Base-by-base conservation (phyloP, 2,888 invertebrate genomes). In the Spodoptera exigua region DNA sequence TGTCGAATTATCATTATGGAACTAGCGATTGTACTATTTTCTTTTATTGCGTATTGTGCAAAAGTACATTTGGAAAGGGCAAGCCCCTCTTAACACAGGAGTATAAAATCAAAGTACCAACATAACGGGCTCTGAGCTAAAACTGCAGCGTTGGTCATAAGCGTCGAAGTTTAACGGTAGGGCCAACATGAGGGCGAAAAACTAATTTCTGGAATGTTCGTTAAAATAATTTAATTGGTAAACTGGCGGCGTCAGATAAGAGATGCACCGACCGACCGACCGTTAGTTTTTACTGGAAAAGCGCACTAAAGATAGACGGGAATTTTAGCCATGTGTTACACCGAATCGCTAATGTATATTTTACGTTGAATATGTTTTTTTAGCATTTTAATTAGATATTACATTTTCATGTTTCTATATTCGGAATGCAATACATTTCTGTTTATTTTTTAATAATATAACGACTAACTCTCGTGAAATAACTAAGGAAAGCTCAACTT, bases 271-370 rank as follows among this genome's bases (percentile, higher is more conserved):
- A 53, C 35, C 59, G 32, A 37, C 51, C 69, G 45, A 60, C 63
- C 67, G 55, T 78, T 78, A 73, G 48, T 74, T 82, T 82, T 82
- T 74, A 79, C 70, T 73, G 64, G 61, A 43, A 61, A 66, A 74
- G 59, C 64, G 74, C 54, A 64, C 69, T 74, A 65, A 70, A 74
- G 81, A 80, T 80, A 78, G 73, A 63, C 48, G 37, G 2, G 36
- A 49, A 27, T 49, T 34, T 16, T 4, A 16, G 32, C 43, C 36
- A 49, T 7, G 14, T 36, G 34, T 70, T 12, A 68, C 53, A 70
- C 56, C 56, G 46, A 17, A 34, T 13, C 3, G 40, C 45, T 16
- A 37, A 9, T 0, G 11, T 1, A 1, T 2, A 10, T 9, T 37
- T n/a, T 17, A 13, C 9, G 10, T 59, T 2, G 10, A n/a, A n/a